Conservation (phyloP, 2,888 invertebrate species). For the Xanthia icteritia region DNA sequence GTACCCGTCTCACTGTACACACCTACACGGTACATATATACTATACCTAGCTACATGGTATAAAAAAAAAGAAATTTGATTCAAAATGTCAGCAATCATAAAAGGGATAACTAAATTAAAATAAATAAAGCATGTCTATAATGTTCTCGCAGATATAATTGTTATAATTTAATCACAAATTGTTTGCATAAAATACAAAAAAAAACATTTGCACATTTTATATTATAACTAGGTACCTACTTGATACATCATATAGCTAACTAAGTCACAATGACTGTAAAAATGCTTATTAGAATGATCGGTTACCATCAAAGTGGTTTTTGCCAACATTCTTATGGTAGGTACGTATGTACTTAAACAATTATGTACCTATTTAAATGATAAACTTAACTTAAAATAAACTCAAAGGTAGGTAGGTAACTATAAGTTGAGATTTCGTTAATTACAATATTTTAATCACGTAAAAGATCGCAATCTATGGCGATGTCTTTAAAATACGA, state of each 20-base stretch:
- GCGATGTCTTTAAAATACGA: constrained; percentile 30
- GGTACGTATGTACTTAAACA: constrained; percentile 60
- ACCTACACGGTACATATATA: too few relatives aligned
- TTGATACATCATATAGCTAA: constrained; percentile 51
- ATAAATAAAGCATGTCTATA: constrained; percentile 40
- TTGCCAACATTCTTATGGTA: constrained; percentile 51
- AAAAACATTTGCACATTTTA: constrained; percentile 61
- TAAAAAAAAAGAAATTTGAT: background rate
- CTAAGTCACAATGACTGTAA: constrained; percentile 58
- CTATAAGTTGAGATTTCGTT: constrained; percentile 70
- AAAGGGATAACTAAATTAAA: background rate
- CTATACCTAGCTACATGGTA: too few relatives aligned
- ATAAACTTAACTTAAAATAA: constrained; percentile 67
- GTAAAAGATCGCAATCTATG: constrained; percentile 36
- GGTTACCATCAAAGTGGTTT: constrained; percentile 56
- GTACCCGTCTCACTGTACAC: too few relatives aligned
- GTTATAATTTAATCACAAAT: constrained; percentile 67
- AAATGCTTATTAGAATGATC: constrained; percentile 62
- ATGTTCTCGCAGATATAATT: constrained; percentile 68
- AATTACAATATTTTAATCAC: constrained; percentile 47
- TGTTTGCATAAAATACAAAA: constrained; percentile 61
- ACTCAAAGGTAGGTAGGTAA: constrained; percentile 69
- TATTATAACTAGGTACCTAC: constrained; percentile 38
- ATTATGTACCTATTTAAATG: constrained; percentile 65
- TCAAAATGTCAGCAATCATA: too few relatives aligned